Conservation (phyloP, 2,797 vertebrate species). For the Eleutherodactylus coqui region DNA sequence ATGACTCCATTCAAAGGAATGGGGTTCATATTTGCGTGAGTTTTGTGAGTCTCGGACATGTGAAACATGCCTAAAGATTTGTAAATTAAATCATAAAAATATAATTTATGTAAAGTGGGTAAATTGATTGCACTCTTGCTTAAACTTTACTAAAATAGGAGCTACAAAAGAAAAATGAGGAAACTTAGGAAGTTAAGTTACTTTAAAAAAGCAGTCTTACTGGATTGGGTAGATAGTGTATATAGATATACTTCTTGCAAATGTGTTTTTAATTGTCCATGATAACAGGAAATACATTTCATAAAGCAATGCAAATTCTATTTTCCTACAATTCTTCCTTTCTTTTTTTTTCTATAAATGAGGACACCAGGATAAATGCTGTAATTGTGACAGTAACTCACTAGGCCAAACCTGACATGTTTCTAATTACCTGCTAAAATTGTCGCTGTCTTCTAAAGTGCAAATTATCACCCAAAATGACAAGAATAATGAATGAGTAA, state of each 20-base stretch:
- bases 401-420: slow-evolving; percentile 82
- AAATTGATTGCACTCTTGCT: too few species aligned
- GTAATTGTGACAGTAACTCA: slow-evolving; percentile 85
- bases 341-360: slow-evolving; percentile 70
- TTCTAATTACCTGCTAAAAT: slow-evolving; percentile 88
- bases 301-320: slow-evolving; percentile 68
- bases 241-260: not conserved
- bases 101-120: too few species aligned
- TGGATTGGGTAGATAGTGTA: not conserved
- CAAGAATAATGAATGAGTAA: slow-evolving; percentile 88
- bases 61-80: too few species aligned
- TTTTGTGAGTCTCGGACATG: too few species aligned
- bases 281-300: slow-evolving; percentile 2
- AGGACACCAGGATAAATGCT: slow-evolving; percentile 76
- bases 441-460: slow-evolving; percentile 85
- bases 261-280: not conserved
- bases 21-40: too few species aligned
- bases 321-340: slow-evolving; percentile 72
- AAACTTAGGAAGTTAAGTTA: too few species aligned
- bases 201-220: not conserved
- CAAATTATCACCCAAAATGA: slow-evolving; percentile 87
- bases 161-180: too few species aligned
- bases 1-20: too few species aligned
- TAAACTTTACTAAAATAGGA: too few species aligned
- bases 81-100: too few species aligned